Base-by-base conservation (phyloP, 2,797 vertebrate genomes). In the Acanthurus lineatus region DNA sequence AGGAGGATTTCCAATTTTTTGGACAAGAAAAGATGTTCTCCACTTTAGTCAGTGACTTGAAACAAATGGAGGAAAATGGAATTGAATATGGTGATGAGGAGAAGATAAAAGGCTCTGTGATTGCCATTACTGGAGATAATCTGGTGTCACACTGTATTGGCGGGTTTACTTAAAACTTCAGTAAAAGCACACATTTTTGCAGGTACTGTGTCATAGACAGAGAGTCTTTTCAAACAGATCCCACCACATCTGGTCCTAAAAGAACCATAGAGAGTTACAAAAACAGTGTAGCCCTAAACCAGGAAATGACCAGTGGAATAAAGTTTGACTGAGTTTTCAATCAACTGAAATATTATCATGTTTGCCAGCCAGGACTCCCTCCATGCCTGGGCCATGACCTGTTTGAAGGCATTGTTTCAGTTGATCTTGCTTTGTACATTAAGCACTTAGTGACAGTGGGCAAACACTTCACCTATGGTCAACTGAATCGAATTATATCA, bases 351-450 rank as follows among this genome's bases (percentile, higher is more conserved):
- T 53, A 53, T 45, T 62, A 19, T 62, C 58, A 71, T 53, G 48
- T 71, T 28, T 61, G 58, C 68, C 32, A 54, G 52, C 12, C 68
- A 69, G 25, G 54, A 28, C 66, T 57, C 11, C 22, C 52, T 14
- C 52, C 52, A 54, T 54, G 22, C 12, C 52, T 54, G 52, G 14
- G 52, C 3, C 69, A 72, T 53, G 58, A 72, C n/a, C 58, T 72
- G 4, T 62, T 62, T 62, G 69, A 72, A 51, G 38, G 58, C 48
- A 4, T 53, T 45, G 69, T 72, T 62, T 62, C 69, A 19, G 7
- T 32, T 62, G 58, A 62, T 45, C 42, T 67, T 54, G 32, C 56
- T 59, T 3, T 70, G 49, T 73, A 54, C 59, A 63, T 73, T 15
- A 62, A 72, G 20, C 45, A 60, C n/a, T 28, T 60, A 5, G 57